Evolutionary conservation across 2,113 vertebrate species (phyloP), one percentile per base, ranked within the genome.

Genomic region (Actenoides lindsayi): DNA sequence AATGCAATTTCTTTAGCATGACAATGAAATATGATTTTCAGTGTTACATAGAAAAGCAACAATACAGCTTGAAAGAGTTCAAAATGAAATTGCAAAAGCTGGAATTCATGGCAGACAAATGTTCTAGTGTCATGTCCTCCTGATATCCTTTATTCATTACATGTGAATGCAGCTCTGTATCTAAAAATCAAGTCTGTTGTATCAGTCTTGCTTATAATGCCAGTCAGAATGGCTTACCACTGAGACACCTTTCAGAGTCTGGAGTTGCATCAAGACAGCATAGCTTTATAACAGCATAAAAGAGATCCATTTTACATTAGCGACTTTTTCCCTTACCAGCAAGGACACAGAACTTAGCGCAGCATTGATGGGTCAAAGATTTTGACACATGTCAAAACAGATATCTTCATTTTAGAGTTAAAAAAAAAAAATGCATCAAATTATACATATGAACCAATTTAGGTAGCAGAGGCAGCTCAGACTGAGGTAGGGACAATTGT

Each of bases 11-110:
- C 60, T 83, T 95, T 88, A 95, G 67, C 90, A 87, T 96, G 75
- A 95, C 90, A 96, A 96, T 96, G 79, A 96, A 92, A 90, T 89
- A 87, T 65, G 68, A 97, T 97, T 97, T 97, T 82, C 93, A 95
- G 74, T 53, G 33, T 80, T 87, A 54, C 92, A 93, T 90, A 56
- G 44, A 48, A 91, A 93, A 94, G 59, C 86, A 89, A 95, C 94
- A 96, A 82, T 90, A 91, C 59, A 73, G 48, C 85, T 90, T 96
- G 87, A 96, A 96, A 83, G 87, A 91, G 33, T 91, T 89, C 80
- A 89, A 93, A 94, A 92, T 94, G 44, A 91, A 94, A 94, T 67
- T 89, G 83, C 67, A 81, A 80, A 94, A 91, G 69, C 89, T 96
- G 59, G 87, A 79, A 95, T 93, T 89, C 69, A 64, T 81, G 80